These are phyloP conservation scores for Poeciliopsis prolifica DNA, from an alignment of 2,113 vertebrate genomes.

Conservation along the genomic window DNA sequence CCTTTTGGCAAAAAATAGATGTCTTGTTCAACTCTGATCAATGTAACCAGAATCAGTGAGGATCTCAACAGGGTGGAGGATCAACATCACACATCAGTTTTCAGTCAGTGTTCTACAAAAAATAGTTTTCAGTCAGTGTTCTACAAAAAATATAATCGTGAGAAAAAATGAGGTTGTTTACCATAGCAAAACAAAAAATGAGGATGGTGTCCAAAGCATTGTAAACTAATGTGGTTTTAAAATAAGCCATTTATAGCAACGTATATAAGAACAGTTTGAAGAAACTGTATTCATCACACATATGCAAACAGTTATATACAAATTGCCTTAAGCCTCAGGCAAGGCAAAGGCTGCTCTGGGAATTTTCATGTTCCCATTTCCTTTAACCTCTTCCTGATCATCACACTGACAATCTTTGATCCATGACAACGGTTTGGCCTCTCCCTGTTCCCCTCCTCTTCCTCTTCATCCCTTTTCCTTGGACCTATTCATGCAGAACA, in stretches of 20 bases:
- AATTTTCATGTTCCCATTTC: conserved; percentile 57
- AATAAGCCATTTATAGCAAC: conserved; percentile 15
- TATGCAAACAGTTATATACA: background rate
- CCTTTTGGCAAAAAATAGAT: conserved; percentile 14
- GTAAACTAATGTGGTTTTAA: conserved; percentile 15
- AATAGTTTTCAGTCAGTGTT: conserved; percentile 14
- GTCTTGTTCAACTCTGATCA: conserved; percentile 63
- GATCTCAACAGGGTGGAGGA: conserved; percentile 60
- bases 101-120: background rate
- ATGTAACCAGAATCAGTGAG: conserved; percentile 66
- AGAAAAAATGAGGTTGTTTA: background rate
- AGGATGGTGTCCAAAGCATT: conserved; percentile 7
- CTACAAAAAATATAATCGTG: conserved; percentile 1
- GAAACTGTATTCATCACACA: conserved; percentile 2
- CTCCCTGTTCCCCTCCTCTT: conserved; percentile 23
- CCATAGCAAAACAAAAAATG: background rate
- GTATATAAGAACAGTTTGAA: conserved; percentile 29
- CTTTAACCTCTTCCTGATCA: conserved; percentile 50
- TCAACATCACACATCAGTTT: conserved; percentile 45
- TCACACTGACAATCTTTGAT: conserved; percentile 60
- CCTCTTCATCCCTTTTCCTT: conserved; percentile 26
- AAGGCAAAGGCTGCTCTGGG: conserved; percentile 33
- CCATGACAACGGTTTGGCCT: conserved; percentile 64
- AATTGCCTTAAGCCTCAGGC: conserved; percentile 35
- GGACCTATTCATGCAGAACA: conserved; percentile 50